Conservation (phyloP, 2,797 vertebrate species). For the Myotis daubentonii region DNA sequence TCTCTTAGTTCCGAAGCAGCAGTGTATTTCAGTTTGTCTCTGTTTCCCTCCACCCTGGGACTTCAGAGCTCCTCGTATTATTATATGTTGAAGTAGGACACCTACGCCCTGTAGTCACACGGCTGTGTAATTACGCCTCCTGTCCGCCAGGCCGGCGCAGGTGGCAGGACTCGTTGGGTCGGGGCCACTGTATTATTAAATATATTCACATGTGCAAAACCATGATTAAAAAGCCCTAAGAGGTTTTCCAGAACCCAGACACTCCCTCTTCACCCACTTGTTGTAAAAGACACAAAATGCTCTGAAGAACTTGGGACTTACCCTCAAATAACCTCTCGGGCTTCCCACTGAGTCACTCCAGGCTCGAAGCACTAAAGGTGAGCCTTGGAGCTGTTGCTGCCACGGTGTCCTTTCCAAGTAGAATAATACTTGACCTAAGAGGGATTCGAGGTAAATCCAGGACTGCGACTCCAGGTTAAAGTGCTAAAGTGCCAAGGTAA, state of each 20-base stretch:
- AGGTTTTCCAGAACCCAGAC: neutral
- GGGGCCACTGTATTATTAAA: neutral
- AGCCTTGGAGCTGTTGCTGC: neutral
- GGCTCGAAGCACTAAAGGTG: neutral
- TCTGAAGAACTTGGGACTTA: neutral
- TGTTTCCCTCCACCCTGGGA: neutral
- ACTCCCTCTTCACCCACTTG: neutral
- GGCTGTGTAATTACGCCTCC: neutral
- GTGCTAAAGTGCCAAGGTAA: neutral
- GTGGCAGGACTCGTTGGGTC: neutral
- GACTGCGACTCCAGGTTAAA: neutral
- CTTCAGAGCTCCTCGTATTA: too few relatives aligned
- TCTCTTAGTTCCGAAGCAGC: neutral
- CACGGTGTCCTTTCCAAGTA: neutral
- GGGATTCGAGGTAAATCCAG: neutral
- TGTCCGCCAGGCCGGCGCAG: neutral
- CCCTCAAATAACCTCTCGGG: neutral
- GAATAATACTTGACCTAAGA: neutral
- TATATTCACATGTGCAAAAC: neutral
- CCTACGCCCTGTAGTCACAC: too few relatives aligned
- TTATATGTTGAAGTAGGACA: neutral
- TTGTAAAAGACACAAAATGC: neutral
- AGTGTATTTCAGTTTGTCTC: rapidly evolving
- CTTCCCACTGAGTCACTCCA: neutral
- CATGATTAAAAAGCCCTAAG: neutral